Conservation (phyloP, 2,888 invertebrate species). For the Agrotis segetum region DNA sequence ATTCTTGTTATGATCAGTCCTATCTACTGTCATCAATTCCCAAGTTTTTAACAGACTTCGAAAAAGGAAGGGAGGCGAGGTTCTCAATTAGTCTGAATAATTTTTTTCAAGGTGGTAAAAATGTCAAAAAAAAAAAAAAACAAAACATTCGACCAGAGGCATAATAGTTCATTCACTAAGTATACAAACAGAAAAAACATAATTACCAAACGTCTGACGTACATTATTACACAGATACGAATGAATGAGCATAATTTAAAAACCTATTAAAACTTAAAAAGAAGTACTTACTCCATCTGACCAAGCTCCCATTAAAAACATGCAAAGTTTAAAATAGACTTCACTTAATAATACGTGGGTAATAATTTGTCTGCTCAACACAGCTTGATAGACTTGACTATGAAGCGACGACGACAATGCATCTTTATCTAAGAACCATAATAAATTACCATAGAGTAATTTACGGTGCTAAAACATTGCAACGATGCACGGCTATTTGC, state of each 20-base stretch:
- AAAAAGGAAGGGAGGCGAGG: too few species aligned
- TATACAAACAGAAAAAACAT: too few species aligned
- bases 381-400: slow-evolving; percentile 24
- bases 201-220: too few species aligned
- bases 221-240: background rate
- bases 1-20: too few species aligned
- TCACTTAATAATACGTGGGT: slow-evolving; percentile 14
- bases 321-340: slow-evolving; percentile 10
- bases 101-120: too few species aligned
- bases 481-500: slow-evolving; percentile 50
- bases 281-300: background rate
- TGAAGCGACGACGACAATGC: slow-evolving; percentile 25
- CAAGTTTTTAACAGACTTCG: too few species aligned
- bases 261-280: background rate
- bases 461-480: slow-evolving; percentile 44
- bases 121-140: too few species aligned
- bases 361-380: slow-evolving; percentile 26
- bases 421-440: slow-evolving; percentile 30
- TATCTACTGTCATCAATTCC: too few species aligned
- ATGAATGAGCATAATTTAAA: slow-evolving; percentile 9
- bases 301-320: slow-evolving; percentile 1
- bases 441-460: slow-evolving; percentile 36
- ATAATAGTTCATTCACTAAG: too few species aligned
- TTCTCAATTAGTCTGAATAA: too few species aligned
- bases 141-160: too few species aligned